Evolutionary conservation across 2,797 vertebrate genomes (phyloP).

Genomic region (Tauraco hartlaubi): DNA sequence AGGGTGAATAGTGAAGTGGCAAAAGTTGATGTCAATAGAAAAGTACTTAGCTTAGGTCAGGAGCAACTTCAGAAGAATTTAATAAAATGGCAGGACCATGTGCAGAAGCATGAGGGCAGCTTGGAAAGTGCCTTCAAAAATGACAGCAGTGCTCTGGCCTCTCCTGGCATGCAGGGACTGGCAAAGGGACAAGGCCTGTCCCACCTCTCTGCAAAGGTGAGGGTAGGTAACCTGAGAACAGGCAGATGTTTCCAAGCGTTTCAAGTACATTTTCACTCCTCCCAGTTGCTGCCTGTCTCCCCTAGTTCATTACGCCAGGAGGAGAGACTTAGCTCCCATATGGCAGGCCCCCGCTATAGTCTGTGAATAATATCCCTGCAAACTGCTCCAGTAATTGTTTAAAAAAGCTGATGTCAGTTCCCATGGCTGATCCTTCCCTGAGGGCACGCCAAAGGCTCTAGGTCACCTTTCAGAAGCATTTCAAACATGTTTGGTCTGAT

Average conservation of each 20-base stretch:
- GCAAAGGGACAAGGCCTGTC: not conserved
- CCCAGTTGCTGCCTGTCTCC: not conserved
- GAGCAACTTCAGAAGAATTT: slow-evolving; percentile 48
- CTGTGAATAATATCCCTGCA: not conserved
- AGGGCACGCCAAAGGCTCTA: not conserved
- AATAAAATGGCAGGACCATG: slow-evolving; percentile 22
- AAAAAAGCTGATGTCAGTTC: not conserved
- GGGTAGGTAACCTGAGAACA: not conserved
- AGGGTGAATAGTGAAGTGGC: slow-evolving; percentile 61
- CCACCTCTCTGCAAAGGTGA: not conserved
- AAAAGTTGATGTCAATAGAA: slow-evolving; percentile 71
- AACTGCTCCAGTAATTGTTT: not conserved
- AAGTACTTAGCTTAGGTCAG: slow-evolving; percentile 60
- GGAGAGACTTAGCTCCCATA: not conserved
- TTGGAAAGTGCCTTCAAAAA: not conserved
- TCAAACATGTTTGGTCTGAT: not conserved
- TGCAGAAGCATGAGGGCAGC: not conserved
- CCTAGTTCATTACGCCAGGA: not conserved
- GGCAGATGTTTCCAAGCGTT: not conserved
- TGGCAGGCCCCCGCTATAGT: not conserved
- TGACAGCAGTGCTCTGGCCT: not conserved
- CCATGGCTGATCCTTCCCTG: not conserved
- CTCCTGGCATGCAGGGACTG: not conserved
- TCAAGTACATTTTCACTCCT: not conserved
- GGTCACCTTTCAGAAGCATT: not conserved